Evolutionary conservation across 1,140 invertebrate genomes (phyloP).

Genomic region (Hycleus phaleratus): DNA sequence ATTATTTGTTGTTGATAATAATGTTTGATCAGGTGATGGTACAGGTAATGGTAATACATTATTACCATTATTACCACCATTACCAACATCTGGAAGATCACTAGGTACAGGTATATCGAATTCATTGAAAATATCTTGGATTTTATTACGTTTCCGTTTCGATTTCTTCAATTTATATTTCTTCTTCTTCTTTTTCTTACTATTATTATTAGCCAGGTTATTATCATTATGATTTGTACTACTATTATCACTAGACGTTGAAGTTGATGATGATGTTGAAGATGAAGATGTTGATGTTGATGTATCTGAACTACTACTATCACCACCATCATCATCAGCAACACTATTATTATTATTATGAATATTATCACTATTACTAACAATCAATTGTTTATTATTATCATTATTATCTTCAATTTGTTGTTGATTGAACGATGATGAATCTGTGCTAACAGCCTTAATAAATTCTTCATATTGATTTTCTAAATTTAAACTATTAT

Average conservation of each 20-base stretch:
- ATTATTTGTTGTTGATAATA: background rate
- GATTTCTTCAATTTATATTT: constrained; percentile 14
- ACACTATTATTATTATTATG: too few relatives aligned
- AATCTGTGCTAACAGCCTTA: constrained; percentile 26
- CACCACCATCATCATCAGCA: background rate
- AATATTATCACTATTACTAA: too few relatives aligned
- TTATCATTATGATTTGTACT: constrained; percentile 12
- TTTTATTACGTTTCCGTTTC: constrained; percentile 2
- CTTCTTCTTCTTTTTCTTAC: constrained; percentile 7
- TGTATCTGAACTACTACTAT: constrained; percentile 6
- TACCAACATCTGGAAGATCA: constrained; percentile 7
- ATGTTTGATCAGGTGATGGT: background rate
- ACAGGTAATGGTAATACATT: background rate
- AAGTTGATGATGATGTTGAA: constrained; percentile 1
- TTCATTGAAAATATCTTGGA: constrained; percentile 6
- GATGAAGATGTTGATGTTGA: constrained; percentile 6
- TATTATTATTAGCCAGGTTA: background rate
- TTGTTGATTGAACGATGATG: constrained; percentile 2
- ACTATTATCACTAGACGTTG: constrained; percentile 8
- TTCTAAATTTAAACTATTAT: constrained; percentile 22
- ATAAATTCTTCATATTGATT: constrained; percentile 39
- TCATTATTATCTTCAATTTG: constrained; percentile 4
- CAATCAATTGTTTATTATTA: background rate
- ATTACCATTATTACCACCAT: background rate
- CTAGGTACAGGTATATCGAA: constrained; percentile 11